Evolutionary conservation across 2,888 invertebrate genomes (phyloP).

Genomic region (Neocrepidodera transversa): DNA sequence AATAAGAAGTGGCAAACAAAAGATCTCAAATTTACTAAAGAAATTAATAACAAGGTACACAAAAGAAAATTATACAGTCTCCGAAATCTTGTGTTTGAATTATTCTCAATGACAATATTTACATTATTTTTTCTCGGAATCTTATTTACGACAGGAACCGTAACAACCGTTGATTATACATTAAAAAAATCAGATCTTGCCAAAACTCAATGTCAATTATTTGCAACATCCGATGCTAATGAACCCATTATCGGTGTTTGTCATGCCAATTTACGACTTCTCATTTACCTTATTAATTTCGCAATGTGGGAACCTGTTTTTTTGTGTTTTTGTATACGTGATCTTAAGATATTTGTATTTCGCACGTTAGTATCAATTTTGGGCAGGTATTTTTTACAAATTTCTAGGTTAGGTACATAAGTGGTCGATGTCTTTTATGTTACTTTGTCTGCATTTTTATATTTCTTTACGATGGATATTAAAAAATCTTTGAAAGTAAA

Average conservation of each 20-base stretch:
- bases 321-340: conserved; percentile 10
- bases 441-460: neutral
- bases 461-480: too few relatives aligned
- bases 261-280: conserved; percentile 11
- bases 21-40: too few relatives aligned
- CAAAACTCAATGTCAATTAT: conserved; percentile 20
- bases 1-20: too few relatives aligned
- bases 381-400: neutral
- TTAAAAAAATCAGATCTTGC: conserved; percentile 1
- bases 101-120: conserved; percentile 7
- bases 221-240: conserved; percentile 21
- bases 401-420: conserved; percentile 18
- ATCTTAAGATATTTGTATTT: conserved; percentile 23
- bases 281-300: conserved; percentile 22
- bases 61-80: neutral
- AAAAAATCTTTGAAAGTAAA: too few relatives aligned
- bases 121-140: neutral
- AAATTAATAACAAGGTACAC: neutral
- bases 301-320: conserved; percentile 25
- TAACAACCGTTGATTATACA: conserved; percentile 11
- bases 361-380: conserved; percentile 26
- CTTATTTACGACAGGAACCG: conserved; percentile 3
- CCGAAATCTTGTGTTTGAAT: neutral
- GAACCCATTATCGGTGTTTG: conserved; percentile 25
- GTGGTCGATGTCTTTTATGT: neutral